Percentiles rank a stretch among this genome's conserved stretches.
phyloP scores from a whole-genome alignment of 2,888 invertebrate genomes.

The Eupithecia pulchellata region DNA sequence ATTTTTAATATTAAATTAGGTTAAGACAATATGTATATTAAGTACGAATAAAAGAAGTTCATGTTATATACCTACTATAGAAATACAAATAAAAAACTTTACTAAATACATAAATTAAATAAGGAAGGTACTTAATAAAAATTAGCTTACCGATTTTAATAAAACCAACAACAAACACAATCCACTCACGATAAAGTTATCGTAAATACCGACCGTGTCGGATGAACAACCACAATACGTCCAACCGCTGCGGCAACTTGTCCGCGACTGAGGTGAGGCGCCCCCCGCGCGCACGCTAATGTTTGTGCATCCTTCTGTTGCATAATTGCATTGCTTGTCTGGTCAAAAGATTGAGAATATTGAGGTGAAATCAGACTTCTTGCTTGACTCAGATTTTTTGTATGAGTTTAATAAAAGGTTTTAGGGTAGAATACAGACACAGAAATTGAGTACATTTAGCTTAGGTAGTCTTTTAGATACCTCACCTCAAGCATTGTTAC shows the following conservation, averaged over 20 bases:
- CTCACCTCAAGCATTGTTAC: too few relatives aligned
- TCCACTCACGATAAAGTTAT: conserved; percentile 25
- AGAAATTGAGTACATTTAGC: background rate
- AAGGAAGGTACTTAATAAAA: too few relatives aligned
- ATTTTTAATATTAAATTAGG: background rate
- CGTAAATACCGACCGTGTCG: conserved; percentile 14
- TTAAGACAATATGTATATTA: background rate
- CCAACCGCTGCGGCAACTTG: conserved; percentile 5
- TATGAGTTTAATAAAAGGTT: background rate
- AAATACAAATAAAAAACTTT: too few relatives aligned
- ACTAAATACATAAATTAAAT: too few relatives aligned
- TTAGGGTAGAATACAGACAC: background rate
- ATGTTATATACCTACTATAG: too few relatives aligned
- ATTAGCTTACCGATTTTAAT: conserved; percentile 13
- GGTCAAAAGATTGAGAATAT: background rate
- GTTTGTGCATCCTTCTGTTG: background rate
- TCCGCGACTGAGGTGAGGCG: conserved; percentile 15
- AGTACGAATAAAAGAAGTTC: too few relatives aligned
- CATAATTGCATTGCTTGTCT: background rate
- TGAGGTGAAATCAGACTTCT: background rate
- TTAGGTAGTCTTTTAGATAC: background rate
- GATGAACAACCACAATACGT: background rate
- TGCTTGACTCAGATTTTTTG: background rate
- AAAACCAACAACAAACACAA: conserved; percentile 22
- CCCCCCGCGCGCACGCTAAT: background rate